Conservation (phyloP, 2,797 vertebrate species). For the Sternotherus odoratus region DNA sequence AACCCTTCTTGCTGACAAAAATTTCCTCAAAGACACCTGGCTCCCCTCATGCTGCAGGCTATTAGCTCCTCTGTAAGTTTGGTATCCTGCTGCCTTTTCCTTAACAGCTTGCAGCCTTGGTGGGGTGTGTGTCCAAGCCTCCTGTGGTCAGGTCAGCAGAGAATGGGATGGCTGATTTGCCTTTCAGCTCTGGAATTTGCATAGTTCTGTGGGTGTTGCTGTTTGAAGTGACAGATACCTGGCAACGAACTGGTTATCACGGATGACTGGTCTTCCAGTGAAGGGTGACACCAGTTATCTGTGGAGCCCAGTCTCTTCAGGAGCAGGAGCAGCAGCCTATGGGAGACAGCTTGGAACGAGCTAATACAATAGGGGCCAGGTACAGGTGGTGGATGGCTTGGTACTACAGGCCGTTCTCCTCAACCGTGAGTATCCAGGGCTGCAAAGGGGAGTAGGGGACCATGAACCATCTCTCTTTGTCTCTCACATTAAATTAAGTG, state of each 20-base stretch:
- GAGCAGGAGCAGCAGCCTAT: neutral
- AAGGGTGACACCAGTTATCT: neutral
- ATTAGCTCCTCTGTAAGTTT: rapidly evolving
- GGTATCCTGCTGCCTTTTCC: rapidly evolving
- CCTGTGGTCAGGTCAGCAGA: neutral
- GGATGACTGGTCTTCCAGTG: rapidly evolving
- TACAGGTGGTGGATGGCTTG: slow-evolving; percentile 13
- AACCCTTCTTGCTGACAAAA: neutral
- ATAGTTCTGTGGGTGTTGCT: neutral
- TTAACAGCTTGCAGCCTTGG: no score
- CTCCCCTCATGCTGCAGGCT: neutral
- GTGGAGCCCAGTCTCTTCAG: neutral
- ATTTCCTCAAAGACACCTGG: neutral
- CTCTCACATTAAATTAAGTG: neutral
- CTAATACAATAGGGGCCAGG: neutral
- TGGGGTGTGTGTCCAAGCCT: neutral
- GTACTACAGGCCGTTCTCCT: slow-evolving; percentile 67
- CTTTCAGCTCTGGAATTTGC: neutral
- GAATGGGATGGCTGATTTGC: neutral
- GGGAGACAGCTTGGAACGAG: neutral
- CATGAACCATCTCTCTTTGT: rapidly evolving
- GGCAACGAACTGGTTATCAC: slow-evolving; percentile 36
- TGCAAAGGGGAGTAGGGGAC: no score
- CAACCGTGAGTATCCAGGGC: slow-evolving; percentile 49
- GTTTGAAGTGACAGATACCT: slow-evolving; percentile 53